Percentiles rank a stretch among this genome's conserved stretches.
Evolutionary conservation across 2,888 invertebrate genomes (phyloP).

Genomic region (Arrhopalites spinosus): DNA sequence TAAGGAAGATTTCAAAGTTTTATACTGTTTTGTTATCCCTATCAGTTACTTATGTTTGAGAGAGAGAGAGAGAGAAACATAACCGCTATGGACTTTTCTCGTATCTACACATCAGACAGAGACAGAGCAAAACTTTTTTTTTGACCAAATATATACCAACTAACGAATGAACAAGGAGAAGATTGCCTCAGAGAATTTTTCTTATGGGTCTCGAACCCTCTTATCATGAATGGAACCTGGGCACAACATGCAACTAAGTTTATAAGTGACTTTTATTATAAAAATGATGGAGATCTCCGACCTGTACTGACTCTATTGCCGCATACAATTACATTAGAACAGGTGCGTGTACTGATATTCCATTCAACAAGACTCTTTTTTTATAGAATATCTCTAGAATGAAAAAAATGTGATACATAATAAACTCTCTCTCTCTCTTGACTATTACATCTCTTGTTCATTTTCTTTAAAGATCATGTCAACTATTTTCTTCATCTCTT

Average conservation of each 20-base stretch:
- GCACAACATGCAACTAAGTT: background rate
- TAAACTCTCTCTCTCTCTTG: no score
- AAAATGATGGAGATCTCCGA: conserved; percentile 5
- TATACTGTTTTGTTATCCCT: no score
- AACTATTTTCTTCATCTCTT: no score
- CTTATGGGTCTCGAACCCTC: background rate
- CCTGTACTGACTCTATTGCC: background rate
- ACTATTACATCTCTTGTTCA: no score
- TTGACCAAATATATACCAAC: no score
- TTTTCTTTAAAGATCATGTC: no score
- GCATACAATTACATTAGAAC: background rate
- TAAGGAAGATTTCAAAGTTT: background rate
- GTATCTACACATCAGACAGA: background rate
- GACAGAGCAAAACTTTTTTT: no score
- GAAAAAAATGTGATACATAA: background rate
- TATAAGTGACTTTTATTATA: conserved; percentile 14
- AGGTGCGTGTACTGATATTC: background rate
- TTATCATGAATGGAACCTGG: background rate
- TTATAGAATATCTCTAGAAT: no score
- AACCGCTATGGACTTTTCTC: background rate
- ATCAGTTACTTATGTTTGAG: no score
- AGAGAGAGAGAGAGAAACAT: background rate
- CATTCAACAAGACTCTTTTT: background rate
- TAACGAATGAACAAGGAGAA: background rate
- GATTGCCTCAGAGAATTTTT: background rate